Evolutionary conservation across 1,140 invertebrate species (phyloP).

Genomic region (Daktulosphaira vitifoliae): DNA sequence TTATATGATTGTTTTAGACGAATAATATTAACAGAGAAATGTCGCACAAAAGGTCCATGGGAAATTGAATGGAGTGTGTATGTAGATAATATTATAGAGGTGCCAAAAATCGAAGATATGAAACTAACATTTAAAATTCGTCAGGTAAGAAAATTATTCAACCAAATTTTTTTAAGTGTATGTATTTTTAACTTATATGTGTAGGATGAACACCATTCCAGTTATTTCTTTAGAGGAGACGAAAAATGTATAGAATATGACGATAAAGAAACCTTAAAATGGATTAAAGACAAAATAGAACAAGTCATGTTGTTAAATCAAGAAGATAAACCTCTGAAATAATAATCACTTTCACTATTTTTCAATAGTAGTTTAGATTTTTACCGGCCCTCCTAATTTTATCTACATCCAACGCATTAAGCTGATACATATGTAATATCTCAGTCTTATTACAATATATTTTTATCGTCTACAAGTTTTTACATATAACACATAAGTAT

Average conservation of each 20-base stretch:
- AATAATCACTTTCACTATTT: no score
- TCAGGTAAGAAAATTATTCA: conserved; percentile 52
- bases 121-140: conserved; percentile 63
- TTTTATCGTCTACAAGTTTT: no score
- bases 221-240: conserved; percentile 40
- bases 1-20: conserved; percentile 49
- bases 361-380: no score
- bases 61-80: conserved; percentile 66
- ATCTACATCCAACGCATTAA: no score
- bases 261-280: conserved; percentile 54
- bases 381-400: no score
- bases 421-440: no score
- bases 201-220: conserved; percentile 36
- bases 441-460: no score
- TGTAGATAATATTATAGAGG: conserved; percentile 63
- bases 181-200: conserved; percentile 38
- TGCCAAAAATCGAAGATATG: conserved; percentile 54
- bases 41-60: conserved; percentile 61
- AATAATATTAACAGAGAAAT: conserved; percentile 63
- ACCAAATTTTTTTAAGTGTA: no score
- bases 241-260: conserved; percentile 58
- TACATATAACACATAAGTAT: no score
- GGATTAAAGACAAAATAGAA: conserved; percentile 63
- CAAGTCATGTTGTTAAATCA: conserved; percentile 61
- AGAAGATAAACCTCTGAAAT: conserved; percentile 49